phyloP scores from a whole-genome alignment of 2,888 invertebrate genomes.

The Sepiola atlantica region DNA sequence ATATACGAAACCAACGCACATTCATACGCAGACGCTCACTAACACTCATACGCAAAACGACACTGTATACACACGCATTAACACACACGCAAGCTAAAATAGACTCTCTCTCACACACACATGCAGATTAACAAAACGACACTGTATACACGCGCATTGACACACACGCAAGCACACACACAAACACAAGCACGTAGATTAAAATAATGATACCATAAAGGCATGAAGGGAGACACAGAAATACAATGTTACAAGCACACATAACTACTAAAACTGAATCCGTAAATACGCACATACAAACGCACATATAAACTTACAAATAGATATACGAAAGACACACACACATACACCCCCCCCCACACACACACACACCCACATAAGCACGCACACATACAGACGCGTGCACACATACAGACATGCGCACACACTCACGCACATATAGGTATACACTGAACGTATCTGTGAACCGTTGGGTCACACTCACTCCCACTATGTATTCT shows the following conservation, averaged over 20 bases:
- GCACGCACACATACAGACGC: neutral
- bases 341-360: too few species aligned
- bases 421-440: neutral
- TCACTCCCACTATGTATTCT: too few species aligned
- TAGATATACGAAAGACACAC: too few species aligned
- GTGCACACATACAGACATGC: neutral
- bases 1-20: neutral
- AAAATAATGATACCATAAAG: too few species aligned
- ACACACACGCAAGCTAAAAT: neutral
- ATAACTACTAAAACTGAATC: too few species aligned
- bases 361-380: neutral
- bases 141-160: neutral
- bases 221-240: too few species aligned
- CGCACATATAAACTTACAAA: too few species aligned
- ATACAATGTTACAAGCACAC: too few species aligned
- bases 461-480: neutral
- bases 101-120: neutral
- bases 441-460: neutral
- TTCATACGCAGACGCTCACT: neutral
- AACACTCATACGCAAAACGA: neutral
- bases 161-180: neutral
- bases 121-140: neutral
- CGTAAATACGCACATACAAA: too few species aligned
- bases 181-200: too few species aligned
- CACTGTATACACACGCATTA: neutral